Conservation (phyloP, 2,888 invertebrate genomes). For the Dione vanillae region DNA sequence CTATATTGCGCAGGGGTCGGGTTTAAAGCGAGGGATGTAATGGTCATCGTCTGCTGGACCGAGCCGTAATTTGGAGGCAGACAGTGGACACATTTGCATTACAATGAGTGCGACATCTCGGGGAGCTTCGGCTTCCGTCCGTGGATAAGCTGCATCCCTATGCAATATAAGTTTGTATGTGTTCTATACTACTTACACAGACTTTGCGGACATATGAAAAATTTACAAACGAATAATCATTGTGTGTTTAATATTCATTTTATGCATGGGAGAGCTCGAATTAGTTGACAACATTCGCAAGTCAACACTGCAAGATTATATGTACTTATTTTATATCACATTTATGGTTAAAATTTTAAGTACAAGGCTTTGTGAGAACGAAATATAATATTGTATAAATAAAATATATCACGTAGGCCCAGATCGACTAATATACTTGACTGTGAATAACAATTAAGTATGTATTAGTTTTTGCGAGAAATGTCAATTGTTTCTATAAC, state of each 20-base stretch:
- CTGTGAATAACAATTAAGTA: conserved; percentile 60
- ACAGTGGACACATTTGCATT: conserved; percentile 82
- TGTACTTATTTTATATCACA: conserved; percentile 7
- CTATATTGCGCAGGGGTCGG: conserved; percentile 59
- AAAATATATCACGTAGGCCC: conserved; percentile 65
- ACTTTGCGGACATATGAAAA: conserved; percentile 1
- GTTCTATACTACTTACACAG: conserved; percentile 20
- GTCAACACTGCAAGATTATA: conserved; percentile 9
- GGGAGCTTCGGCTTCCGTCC: conserved; percentile 67
- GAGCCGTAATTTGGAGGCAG: conserved; percentile 83
- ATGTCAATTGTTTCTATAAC: conserved; percentile 35
- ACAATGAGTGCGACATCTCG: conserved; percentile 78
- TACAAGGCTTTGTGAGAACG: conserved; percentile 57
- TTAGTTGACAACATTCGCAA: neutral
- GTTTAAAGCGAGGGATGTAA: conserved; percentile 80
- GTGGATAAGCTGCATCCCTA: conserved; percentile 67
- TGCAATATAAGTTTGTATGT: conserved; percentile 29
- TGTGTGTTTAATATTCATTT: conserved; percentile 3
- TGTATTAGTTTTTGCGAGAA: conserved; percentile 57
- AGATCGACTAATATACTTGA: conserved; percentile 54
- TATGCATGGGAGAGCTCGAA: conserved; percentile 1
- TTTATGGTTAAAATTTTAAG: conserved; percentile 14
- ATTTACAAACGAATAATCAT: neutral
- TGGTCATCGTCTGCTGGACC: conserved; percentile 80
- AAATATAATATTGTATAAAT: conserved; percentile 55